Conservation (phyloP, 2,113 vertebrate genomes). For the Laticauda laticaudata region DNA sequence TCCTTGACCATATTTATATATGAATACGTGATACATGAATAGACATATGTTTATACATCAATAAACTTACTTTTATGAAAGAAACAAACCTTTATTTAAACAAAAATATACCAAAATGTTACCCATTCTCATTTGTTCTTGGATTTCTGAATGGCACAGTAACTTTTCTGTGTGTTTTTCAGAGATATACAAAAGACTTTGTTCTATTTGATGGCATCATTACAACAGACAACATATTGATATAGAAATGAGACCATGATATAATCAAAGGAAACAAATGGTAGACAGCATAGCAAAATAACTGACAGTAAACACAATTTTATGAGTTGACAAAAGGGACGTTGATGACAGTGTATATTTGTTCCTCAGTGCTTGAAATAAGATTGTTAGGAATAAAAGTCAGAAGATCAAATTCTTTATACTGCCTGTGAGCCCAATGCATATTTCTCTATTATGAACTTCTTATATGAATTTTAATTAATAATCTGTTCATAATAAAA, state of each 20-base stretch:
- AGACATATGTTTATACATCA: not conserved
- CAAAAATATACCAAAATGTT: not conserved
- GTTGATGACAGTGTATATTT: not conserved
- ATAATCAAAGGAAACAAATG: not conserved
- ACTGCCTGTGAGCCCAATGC: not conserved
- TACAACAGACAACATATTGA: not conserved
- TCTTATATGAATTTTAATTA: not conserved
- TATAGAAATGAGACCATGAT: not conserved
- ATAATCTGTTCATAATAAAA: not conserved
- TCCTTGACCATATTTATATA: not conserved
- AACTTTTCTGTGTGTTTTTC: not conserved
- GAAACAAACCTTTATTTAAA: not conserved
- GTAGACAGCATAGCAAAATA: not conserved
- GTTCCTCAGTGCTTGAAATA: not conserved
- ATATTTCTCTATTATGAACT: not conserved
- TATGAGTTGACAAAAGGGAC: not conserved
- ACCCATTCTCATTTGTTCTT: not conserved
- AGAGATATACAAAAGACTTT: not conserved
- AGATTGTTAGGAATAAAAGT: not conserved
- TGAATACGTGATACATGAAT: not conserved
- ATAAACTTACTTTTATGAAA: not conserved
- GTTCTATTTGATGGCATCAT: not conserved
- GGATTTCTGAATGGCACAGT: not conserved
- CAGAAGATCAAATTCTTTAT: not conserved
- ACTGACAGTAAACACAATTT: not conserved